Conservation (phyloP, 2,113 vertebrate species). For the Pedionomus torquatus region DNA sequence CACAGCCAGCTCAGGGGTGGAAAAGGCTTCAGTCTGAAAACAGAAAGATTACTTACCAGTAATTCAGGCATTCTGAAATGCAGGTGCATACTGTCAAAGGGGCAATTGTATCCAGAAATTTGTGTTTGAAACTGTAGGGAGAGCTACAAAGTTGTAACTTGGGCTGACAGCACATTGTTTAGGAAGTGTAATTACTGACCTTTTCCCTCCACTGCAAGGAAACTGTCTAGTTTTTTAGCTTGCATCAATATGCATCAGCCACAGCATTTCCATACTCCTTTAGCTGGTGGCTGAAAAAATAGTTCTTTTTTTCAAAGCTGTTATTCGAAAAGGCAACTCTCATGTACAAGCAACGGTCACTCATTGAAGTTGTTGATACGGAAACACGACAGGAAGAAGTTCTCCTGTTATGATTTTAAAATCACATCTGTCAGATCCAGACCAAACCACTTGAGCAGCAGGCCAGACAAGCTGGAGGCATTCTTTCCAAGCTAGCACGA, state of each 20-base stretch:
- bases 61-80: background rate
- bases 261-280: background rate
- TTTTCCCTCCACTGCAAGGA: background rate
- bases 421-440: background rate
- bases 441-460: background rate
- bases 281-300: background rate
- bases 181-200: background rate
- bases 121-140: background rate
- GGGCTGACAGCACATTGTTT: background rate
- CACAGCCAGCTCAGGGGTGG: background rate
- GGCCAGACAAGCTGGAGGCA: background rate
- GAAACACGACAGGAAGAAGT: background rate
- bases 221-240: background rate
- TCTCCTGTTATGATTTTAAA: background rate
- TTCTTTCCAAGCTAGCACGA: background rate
- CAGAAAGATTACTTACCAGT: background rate
- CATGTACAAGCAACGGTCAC: background rate
- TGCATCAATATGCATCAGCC: background rate
- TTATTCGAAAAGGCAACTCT: background rate
- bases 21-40: background rate
- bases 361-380: background rate
- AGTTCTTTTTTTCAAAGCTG: background rate
- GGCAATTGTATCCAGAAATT: rapidly evolving
- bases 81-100: background rate
- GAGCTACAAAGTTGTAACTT: background rate